Base-by-base conservation (phyloP, 1,140 invertebrate genomes). In the Philotrypesis tridentata region DNA sequence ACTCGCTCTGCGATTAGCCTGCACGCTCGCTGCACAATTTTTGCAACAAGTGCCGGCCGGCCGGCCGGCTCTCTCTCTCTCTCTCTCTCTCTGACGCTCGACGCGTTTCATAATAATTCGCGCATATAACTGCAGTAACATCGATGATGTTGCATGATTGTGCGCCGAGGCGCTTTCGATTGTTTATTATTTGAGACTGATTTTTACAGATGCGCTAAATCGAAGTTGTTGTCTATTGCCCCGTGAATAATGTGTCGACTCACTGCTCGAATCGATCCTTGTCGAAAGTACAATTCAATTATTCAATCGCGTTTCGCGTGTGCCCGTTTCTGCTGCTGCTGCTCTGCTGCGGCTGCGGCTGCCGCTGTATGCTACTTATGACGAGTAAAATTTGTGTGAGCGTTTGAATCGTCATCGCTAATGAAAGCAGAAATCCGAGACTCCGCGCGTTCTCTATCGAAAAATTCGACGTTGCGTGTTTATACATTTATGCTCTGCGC, bases 41-140 rank as follows among this genome's bases (percentile, higher is more conserved):
- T 65, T 29, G 61, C 23, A 65, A 65, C 23, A 65, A 27, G 61
- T 65, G 61, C 61, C 61, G 61, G 61, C 61, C 61, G 23, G 61
- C 61, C 61, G 61, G 61, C 61, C 61, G 23, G 61, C 27, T 65
- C n/a, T 25, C 61, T 23, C 23, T 65, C 61, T 65, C 25, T 9
- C 61, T 25, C 61, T 23, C 23, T 65, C 61, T 65, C 25, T 9
- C 61, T n/a, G n/a, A n/a, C n/a, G n/a, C 61, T 4, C 2, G 23
- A 29, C 61, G 14, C 25, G 48, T 55, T 55, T 55, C 33, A 37
- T 37, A 37, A 37, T 9, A 9, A 37, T 37, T 9, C 33, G 33
- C 9, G 33, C 33, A 9, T 55, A 4, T n/a, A 37, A 8, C 12
- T 43, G 40, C 12, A 43, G 40, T 17, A 9, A 14, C 17, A 11